Base-by-base conservation (phyloP, 2,113 vertebrate genomes). In the Hylia prasina region DNA sequence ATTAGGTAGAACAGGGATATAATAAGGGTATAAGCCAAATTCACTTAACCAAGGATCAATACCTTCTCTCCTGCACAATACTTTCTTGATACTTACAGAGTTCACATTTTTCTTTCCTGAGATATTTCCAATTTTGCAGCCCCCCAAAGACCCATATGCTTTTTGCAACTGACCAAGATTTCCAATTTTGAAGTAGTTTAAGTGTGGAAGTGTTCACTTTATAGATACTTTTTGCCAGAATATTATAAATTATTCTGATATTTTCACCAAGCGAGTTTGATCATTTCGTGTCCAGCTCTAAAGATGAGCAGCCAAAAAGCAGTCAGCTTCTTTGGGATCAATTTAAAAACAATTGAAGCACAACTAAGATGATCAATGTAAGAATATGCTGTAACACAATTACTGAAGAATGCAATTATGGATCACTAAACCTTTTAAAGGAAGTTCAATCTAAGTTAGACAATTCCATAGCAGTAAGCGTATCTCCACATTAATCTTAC, bases 321-420 rank as follows among this genome's bases (percentile, higher is more conserved):
- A 83, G 27, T 30, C 60, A 39, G 28, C 70, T 92, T 81, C 54
- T 63, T 81, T 73, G 30, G 47, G 72, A 93, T 95, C 95, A 89
- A 94, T 95, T 89, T 47, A 96, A 97, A 95, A 93, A 25, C 85
- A 89, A 92, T 78, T 94, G 71, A 86, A 94, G 39, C 79, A 81
- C 86, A 86, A 68, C 76, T 83, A 54, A 95, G 93, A 94, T 89
- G 89, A 93, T 91, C 82, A 78, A 73, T 95, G 72, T 83, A 77
- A 87, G 39, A 94, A 87, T 90, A 92, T 75, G 37, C 56, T 90
- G 76, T 89, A 91, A 93, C 30, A 81, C 89, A 73, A 58, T 92
- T 94, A 78, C 89, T 56, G 66, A 92, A 89, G 44, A 93, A 90
- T n/a, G 44, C 82, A 81, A 94, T 94, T 92, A 77, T 75, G 35